Percentiles rank a stretch among this genome's conserved stretches.
Evolutionary conservation across 2,797 vertebrate species (phyloP).

Genomic region (Knipowitschia caucasica): DNA sequence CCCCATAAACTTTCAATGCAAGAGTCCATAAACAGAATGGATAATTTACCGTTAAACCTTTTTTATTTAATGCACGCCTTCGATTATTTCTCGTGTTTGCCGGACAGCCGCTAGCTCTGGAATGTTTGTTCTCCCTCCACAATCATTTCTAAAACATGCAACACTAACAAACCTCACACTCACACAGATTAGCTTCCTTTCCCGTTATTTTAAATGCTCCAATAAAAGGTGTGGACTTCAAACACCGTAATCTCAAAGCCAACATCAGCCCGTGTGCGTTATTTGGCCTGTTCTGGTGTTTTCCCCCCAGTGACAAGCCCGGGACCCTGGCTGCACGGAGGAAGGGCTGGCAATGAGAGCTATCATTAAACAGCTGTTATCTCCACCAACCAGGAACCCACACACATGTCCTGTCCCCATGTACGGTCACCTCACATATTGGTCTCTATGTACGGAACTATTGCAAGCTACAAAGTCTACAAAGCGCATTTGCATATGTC

Average conservation of each 20-base stretch:
- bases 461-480: background rate
- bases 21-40: no score
- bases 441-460: constrained; percentile 12
- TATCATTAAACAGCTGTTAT: constrained; percentile 57
- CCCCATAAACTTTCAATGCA: no score
- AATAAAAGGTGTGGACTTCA: constrained; percentile 37
- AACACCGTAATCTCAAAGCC: constrained; percentile 39
- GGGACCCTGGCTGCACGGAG: constrained; percentile 32
- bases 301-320: constrained; percentile 54
- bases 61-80: no score
- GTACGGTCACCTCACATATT: constrained; percentile 1
- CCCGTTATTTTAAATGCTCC: constrained; percentile 14
- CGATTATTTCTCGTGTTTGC: background rate
- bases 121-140: background rate
- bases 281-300: constrained; percentile 47
- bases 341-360: constrained; percentile 26
- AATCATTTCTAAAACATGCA: background rate
- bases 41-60: no score
- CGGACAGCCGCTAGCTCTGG: background rate
- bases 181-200: background rate
- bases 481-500: background rate
- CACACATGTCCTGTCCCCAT: constrained; percentile 7
- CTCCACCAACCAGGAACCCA: constrained; percentile 52
- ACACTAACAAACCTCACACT: background rate
- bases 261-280: constrained; percentile 20